These are phyloP conservation scores for Molanna angustata DNA, from an alignment of 2,888 invertebrate genomes.

Conservation along the genomic window DNA sequence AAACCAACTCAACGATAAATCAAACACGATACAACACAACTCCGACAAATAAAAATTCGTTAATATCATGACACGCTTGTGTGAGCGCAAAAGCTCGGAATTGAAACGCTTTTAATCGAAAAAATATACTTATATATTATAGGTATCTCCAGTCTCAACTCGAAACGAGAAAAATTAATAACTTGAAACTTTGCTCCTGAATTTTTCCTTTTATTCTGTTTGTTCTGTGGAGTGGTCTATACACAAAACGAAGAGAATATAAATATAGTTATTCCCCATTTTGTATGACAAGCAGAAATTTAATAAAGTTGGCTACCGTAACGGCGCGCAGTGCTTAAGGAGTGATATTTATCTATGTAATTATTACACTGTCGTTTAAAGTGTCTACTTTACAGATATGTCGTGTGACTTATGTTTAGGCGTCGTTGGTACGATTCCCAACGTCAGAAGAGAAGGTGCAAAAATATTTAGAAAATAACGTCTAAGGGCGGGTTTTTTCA, in stretches of 20 bases:
- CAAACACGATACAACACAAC: too few relatives aligned
- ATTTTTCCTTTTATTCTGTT: conserved; percentile 21
- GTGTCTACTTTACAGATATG: too few relatives aligned
- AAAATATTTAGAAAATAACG: too few relatives aligned
- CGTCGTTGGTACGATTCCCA: too few relatives aligned
- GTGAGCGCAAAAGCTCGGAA: conserved; percentile 3
- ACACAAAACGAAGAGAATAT: conserved; percentile 20
- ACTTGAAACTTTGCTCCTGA: conserved; percentile 24
- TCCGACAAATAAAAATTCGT: not conserved
- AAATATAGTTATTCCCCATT: conserved; percentile 24
- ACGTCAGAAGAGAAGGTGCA: too few relatives aligned
- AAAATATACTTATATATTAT: not conserved
- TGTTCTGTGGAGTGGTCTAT: conserved; percentile 24
- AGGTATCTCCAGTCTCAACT: too few relatives aligned
- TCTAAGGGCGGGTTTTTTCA: too few relatives aligned
- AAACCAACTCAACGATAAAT: too few relatives aligned
- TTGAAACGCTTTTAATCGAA: conserved; percentile 14
- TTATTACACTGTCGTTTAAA: too few relatives aligned
- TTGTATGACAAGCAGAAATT: conserved; percentile 30
- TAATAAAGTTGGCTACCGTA: conserved; percentile 26
- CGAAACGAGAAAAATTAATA: conserved; percentile 27
- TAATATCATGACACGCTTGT: conserved; percentile 14
- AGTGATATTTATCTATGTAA: too few relatives aligned
- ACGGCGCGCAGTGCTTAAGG: too few relatives aligned
- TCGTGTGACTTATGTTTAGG: too few relatives aligned